These are phyloP conservation scores for Pseudomyrmex sp. DNA, from an alignment of 1,140 invertebrate species.

Conservation along the genomic window DNA sequence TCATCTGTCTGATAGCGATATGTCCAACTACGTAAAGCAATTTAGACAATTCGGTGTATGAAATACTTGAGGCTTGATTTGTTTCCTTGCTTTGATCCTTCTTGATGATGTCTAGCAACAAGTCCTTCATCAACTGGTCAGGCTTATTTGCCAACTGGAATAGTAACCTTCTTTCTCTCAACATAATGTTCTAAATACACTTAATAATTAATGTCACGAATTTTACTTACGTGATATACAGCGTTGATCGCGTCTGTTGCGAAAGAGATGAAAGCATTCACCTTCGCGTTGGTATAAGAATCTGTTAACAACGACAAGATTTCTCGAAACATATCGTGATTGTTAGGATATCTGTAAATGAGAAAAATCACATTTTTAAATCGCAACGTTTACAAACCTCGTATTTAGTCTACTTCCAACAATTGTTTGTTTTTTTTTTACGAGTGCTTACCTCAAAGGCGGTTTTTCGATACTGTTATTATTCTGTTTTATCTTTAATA, in stretches of 20 bases:
- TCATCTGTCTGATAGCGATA: slow-evolving; percentile 90
- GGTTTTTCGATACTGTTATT: slow-evolving; percentile 70
- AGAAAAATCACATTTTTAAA: slow-evolving; percentile 47
- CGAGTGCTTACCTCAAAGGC: slow-evolving; percentile 72
- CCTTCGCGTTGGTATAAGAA: slow-evolving; percentile 82
- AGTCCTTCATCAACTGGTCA: slow-evolving; percentile 75
- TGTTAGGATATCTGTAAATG: slow-evolving; percentile 82
- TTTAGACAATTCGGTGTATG: slow-evolving; percentile 85
- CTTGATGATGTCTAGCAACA: slow-evolving; percentile 70
- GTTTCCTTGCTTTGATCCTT: slow-evolving; percentile 46
- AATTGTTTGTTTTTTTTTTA: background rate
- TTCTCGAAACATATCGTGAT: slow-evolving; percentile 86
- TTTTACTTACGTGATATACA: slow-evolving; percentile 86
- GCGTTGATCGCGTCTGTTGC: slow-evolving; percentile 87
- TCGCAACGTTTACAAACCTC: slow-evolving; percentile 8
- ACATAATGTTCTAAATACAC: background rate
- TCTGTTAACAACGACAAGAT: slow-evolving; percentile 84
- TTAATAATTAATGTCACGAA: slow-evolving; percentile 18
- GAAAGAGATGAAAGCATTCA: slow-evolving; percentile 86
- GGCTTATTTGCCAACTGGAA: slow-evolving; percentile 82
- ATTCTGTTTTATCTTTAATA: slow-evolving; percentile 84
- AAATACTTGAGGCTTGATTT: slow-evolving; percentile 7
- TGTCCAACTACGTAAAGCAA: slow-evolving; percentile 91
- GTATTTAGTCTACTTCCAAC: background rate
- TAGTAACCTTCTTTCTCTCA: slow-evolving; percentile 23